Evolutionary conservation across 2,797 vertebrate genomes (phyloP), one percentile per base, ranked within the genome.

Genomic region (Gallinago stenura): DNA sequence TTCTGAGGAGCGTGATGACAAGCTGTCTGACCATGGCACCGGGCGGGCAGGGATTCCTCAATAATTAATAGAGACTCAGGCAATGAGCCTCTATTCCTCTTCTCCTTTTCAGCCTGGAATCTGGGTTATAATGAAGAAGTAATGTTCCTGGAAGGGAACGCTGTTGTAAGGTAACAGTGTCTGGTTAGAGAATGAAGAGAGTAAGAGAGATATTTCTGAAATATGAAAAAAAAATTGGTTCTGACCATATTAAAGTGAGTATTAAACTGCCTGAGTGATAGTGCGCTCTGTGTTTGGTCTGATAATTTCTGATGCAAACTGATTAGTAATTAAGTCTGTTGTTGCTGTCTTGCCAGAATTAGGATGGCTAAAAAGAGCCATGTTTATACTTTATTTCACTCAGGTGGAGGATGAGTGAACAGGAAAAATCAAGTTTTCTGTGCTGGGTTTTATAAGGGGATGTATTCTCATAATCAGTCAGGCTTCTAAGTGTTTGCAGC

Each of bases 321-420:
- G 57, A 88, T 83, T 45, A 83, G 73, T 73, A 79, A 82, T 94
- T 93, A 95, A 83, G 57, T 45, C 43, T 87, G 62, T 62, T 10
- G 5, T 88, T 92, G 78, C 43, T 61, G 26, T 33, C 78, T 85
- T 92, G n/a, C 83, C 28, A 15, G 51, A 94, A 95, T 92, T 92
- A 88, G 64, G 57, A 45, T 60, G 45, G 64, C 80, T 95, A 83
- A 93, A 76, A 89, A 72, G 83, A 66, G 69, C 30, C 13, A 0
- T 37, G 25, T 73, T 89, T 95, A 21, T 89, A 75, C 62, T 66
- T 64, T 54, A 20, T 65, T 60, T 87, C 26, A 30, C n/a, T 84
- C 75, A 75, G 66, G 83, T 80, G 35, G 79, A 93, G 43, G 54
- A 41, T 12, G 33, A 12, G 50, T 81, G 64, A 83, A 68, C 70